Base-by-base conservation (phyloP, 2,113 vertebrate genomes). In the Dicrurus megarhynchus region DNA sequence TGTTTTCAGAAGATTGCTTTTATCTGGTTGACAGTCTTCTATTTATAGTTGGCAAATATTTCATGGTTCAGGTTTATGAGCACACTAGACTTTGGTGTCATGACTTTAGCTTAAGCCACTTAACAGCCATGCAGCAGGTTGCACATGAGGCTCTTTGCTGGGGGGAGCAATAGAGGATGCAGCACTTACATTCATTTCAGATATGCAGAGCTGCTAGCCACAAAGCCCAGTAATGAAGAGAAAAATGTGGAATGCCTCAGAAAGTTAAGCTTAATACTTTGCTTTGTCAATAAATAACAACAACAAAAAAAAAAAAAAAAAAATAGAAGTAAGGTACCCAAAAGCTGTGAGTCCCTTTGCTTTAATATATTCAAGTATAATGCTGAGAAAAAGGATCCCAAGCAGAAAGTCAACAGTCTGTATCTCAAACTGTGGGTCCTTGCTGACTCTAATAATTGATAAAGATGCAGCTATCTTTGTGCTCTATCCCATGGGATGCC, bases 1-100 rank as follows among this genome's bases (percentile, higher is more conserved):
- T 27, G 12, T 86, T 94, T 94, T 90, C 57, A 86, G 76, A 83
- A 92, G 32, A 90, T 84, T 93, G 64, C 59, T 93, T 97, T 93
- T 84, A 86, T 81, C 84, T 20, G 4, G 30, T 47, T 77, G 83
- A 59, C 71, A 84, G 67, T 59, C n/a, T 92, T 88, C 90, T 97
- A 88, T 97, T 97, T 96, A 92, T 74, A 93, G 92, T 21, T 90
- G 79, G 85, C 79, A 90, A 95, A 95, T 84, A 90, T 93, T 93
- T 90, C 35, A 37, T 1, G 6, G 86, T 67, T 41, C 46, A 44
- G 50, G 83, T 94, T 93, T 74, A 80, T 88, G 85, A 94, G 63
- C n/a, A 46, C 47, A 33, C 83, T 50, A 74, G 52, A 47, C 59
- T 92, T 80, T 76, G 26, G 47, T 71, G 52, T 41, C 19, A 23